phyloP scores from a whole-genome alignment of 2,113 vertebrate genomes.

The Heterocephalus glaber region DNA sequence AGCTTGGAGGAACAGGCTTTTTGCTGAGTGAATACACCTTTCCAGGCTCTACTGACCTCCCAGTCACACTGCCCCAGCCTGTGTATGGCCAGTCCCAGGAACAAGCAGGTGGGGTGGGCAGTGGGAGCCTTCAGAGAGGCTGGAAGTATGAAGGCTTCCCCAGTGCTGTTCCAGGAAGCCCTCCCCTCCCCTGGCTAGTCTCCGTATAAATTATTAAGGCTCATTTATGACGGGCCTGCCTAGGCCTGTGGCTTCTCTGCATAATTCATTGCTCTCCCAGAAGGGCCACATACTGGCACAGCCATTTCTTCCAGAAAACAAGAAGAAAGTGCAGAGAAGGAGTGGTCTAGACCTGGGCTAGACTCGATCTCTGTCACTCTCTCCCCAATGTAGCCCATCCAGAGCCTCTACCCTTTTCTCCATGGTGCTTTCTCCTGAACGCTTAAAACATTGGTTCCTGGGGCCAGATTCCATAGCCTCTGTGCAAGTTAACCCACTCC shows the following conservation, averaged over 20 bases:
- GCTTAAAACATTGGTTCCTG: not conserved
- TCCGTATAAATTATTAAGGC: conserved; percentile 86
- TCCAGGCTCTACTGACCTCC: not conserved
- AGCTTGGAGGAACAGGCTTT: not conserved
- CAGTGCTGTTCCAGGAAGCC: conserved; percentile 73
- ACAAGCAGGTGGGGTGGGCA: not conserved
- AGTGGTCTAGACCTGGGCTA: not conserved
- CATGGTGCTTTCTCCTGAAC: not conserved
- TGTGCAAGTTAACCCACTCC: not conserved
- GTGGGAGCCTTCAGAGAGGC: not conserved
- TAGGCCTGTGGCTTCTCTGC: conserved; percentile 84
- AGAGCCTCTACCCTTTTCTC: not conserved
- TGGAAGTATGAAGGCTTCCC: not conserved
- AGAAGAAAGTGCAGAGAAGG: not conserved
- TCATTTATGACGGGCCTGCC: conserved; percentile 85
- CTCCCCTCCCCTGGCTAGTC: conserved; percentile 76
- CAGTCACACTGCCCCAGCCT: not conserved
- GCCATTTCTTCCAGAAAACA: conserved; percentile 82
- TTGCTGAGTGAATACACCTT: not conserved
- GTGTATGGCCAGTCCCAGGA: not conserved
- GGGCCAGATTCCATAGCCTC: not conserved
- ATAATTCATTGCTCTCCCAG: conserved; percentile 85
- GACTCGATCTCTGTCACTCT: not conserved
- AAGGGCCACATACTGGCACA: conserved; percentile 67
- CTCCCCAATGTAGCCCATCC: not conserved